These are phyloP conservation scores for Seriola rivoliana DNA, from an alignment of 2,113 vertebrate species.

Conservation along the genomic window DNA sequence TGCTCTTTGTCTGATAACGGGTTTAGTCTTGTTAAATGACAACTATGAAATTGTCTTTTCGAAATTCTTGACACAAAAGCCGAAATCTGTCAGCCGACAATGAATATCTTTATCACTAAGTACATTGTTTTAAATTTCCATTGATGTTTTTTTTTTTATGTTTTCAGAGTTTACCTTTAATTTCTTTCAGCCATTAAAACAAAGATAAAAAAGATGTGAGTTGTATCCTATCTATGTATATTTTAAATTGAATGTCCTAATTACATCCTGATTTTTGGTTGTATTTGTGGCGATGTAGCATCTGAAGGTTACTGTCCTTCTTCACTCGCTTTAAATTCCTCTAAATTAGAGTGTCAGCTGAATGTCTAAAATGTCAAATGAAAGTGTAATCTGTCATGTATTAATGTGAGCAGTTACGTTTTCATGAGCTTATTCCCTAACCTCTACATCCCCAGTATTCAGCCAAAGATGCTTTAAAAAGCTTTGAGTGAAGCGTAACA, in stretches of 20 bases:
- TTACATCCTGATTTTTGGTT: not conserved
- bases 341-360: conserved; percentile 22
- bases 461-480: conserved; percentile 54
- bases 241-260: conserved; percentile 1
- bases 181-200: too few species aligned
- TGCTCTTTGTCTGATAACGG: too few species aligned
- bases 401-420: conserved; percentile 42
- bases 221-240: not conserved
- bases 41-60: too few species aligned
- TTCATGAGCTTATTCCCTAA: conserved; percentile 51
- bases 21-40: too few species aligned
- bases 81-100: too few species aligned
- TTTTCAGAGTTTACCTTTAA: too few species aligned
- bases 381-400: conserved; percentile 45
- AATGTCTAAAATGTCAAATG: conserved; percentile 33
- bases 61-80: too few species aligned
- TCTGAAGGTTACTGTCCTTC: not conserved
- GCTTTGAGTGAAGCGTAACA: conserved; percentile 52
- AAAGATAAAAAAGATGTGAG: not conserved
- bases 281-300: not conserved
- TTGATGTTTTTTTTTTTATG: too few species aligned
- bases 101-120: too few species aligned
- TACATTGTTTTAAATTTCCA: too few species aligned
- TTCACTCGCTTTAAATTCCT: not conserved
- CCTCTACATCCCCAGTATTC: conserved; percentile 11